phyloP scores from a whole-genome alignment of 1,140 invertebrate species.

The Plodia interpunctella region DNA sequence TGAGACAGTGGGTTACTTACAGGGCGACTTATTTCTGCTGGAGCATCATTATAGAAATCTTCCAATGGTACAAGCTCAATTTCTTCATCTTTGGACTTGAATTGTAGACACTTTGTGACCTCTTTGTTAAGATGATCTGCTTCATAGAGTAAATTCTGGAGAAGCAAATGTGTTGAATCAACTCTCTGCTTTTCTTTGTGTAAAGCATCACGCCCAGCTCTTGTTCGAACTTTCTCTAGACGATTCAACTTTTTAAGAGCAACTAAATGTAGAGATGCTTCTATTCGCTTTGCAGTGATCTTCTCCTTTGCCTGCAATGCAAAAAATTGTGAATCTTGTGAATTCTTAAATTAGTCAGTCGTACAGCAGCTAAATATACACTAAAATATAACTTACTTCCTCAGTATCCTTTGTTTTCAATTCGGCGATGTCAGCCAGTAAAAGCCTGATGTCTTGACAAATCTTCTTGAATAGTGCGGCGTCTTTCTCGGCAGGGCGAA shows the following conservation, averaged over 20 bases:
- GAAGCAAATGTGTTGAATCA: conserved; percentile 91
- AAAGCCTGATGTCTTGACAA: conserved; percentile 81
- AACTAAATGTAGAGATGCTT: conserved; percentile 86
- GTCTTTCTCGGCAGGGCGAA: conserved; percentile 82
- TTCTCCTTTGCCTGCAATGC: conserved; percentile 78
- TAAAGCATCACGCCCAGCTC: conserved; percentile 87
- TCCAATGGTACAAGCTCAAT: conserved; percentile 92
- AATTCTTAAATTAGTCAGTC: background rate
- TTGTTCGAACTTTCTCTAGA: conserved; percentile 91
- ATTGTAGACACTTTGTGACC: conserved; percentile 95
- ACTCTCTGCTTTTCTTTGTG: conserved; percentile 90
- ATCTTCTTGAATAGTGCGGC: conserved; percentile 81
- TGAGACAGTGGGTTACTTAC: conserved; percentile 69
- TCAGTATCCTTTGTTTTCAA: conserved; percentile 78
- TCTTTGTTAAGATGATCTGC: conserved; percentile 95
- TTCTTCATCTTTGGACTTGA: conserved; percentile 96
- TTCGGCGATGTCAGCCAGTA: conserved; percentile 81
- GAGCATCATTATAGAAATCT: conserved; percentile 91
- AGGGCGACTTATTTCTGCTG: conserved; percentile 82
- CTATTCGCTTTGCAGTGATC: conserved; percentile 81
- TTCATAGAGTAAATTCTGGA: conserved; percentile 98
- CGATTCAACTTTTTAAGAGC: conserved; percentile 93
- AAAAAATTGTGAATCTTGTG: conserved; percentile 10
- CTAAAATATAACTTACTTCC: conserved; percentile 52
- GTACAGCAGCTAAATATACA: background rate